These are phyloP conservation scores for Neodontobutis hainanensis DNA, from an alignment of 2,113 vertebrate genomes.

Conservation along the genomic window DNA sequence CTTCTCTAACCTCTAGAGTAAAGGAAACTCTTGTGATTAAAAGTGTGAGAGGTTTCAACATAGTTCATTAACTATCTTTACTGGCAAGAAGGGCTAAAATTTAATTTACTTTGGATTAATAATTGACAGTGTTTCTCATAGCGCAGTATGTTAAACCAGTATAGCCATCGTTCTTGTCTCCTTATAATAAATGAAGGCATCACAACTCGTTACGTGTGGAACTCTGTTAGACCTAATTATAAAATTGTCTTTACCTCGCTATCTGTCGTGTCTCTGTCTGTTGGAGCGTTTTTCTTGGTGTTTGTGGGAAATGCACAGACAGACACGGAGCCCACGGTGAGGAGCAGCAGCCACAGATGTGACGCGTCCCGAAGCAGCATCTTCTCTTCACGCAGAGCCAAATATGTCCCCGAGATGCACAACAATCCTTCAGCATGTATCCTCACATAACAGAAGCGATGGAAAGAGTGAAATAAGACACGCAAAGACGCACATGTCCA, in stretches of 20 bases:
- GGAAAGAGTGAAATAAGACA: too few relatives aligned
- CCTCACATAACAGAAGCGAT: not conserved
- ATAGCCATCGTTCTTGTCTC: not conserved
- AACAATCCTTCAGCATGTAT: not conserved
- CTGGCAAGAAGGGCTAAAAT: not conserved
- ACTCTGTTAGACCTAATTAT: not conserved
- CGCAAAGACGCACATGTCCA: not conserved
- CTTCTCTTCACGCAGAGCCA: conserved; percentile 19
- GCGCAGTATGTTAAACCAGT: not conserved
- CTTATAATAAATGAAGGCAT: not conserved
- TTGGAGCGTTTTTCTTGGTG: conserved; percentile 42
- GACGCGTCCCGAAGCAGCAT: conserved; percentile 69
- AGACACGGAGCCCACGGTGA: conserved; percentile 65
- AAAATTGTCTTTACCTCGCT: conserved; percentile 64
- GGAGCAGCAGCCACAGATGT: conserved; percentile 65
- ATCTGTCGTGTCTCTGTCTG: conserved; percentile 52
- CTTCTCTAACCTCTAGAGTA: not conserved
- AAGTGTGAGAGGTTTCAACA: not conserved
- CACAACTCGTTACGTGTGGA: not conserved
- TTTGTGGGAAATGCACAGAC: conserved; percentile 72
- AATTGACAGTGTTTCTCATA: not conserved
- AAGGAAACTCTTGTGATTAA: not conserved
- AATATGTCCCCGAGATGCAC: not conserved
- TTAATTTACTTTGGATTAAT: conserved; percentile 5
- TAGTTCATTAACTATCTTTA: not conserved